Evolutionary conservation across 2,113 vertebrate species (phyloP), one percentile per base, ranked within the genome.

Genomic region (Apodemus speciosus): DNA sequence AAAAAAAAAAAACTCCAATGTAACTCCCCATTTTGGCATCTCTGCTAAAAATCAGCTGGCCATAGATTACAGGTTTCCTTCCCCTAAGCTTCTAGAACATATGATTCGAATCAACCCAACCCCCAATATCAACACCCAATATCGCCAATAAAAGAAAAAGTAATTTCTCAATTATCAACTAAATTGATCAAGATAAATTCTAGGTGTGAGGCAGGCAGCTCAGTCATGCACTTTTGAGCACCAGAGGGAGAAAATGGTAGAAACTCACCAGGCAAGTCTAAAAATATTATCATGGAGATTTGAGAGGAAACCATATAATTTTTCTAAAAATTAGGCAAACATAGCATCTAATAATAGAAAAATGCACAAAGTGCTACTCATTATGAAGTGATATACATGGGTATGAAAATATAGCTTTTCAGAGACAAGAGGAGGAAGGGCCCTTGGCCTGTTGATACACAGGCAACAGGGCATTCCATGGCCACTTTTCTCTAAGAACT

Each of bases 191-290:
- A 90, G 56, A 43, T 46, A 89, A 73, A 83, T 83, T 79, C 15
- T 46, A 58, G 35, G n/a, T 18, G 35, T 64, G 7, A 43, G 72
- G 71, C 13, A 23, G 53, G 18, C 35, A 43, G 8, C 60, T 76
- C 35, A 66, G 46, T 56, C 20, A 5, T 35, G 58, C 23, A 69
- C 30, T 80, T 30, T 4, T 53, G n/a, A 51, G 14, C 27, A 80
- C 49, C 18, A 80, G 27, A 18, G 16, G 85, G 25, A 8, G 60
- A 49, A 79, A 51, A 43, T 64, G 90, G 35, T 69, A 53, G 40
- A 91, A 95, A 75, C 68, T 89, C 58, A 64, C 43, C 51, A 89
- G 81, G 38, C 88, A 88, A 75, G 11, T 32, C 35, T 85, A 90
- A 49, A 92, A 73, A 10, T 79, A 79, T 15, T 84, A 87, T 84